phyloP scores from a whole-genome alignment of 1,140 invertebrate species.

The Homarus americanus region DNA sequence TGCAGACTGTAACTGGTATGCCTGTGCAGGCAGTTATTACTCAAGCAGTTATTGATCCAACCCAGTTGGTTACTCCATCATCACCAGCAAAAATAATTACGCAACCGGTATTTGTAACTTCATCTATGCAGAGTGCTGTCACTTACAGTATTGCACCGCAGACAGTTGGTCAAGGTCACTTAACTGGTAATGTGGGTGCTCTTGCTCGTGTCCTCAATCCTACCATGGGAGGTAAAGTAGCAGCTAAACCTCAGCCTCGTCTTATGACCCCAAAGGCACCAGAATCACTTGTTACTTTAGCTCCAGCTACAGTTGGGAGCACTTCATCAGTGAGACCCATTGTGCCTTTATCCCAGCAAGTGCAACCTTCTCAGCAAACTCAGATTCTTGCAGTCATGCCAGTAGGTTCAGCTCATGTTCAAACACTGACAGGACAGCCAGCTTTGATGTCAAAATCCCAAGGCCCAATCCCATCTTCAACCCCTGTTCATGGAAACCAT shows the following conservation, averaged over 20 bases:
- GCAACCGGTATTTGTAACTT: conserved; percentile 69
- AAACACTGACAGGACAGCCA: conserved; percentile 38
- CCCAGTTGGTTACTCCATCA: conserved; percentile 57
- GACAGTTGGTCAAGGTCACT: conserved; percentile 34
- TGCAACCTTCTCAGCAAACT: conserved; percentile 40
- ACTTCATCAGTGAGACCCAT: conserved; percentile 66
- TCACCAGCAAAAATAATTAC: conserved; percentile 68
- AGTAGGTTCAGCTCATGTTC: conserved; percentile 38
- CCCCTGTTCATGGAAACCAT: neutral
- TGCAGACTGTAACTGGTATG: conserved; percentile 54
- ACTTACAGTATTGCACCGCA: conserved; percentile 51
- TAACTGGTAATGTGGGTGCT: conserved; percentile 53
- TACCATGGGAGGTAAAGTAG: conserved; percentile 55
- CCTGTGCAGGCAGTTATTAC: conserved; percentile 66
- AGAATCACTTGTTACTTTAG: conserved; percentile 74
- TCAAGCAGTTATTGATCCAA: conserved; percentile 46
- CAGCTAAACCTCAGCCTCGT: conserved; percentile 56
- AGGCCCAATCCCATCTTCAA: neutral
- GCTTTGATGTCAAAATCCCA: conserved; percentile 32
- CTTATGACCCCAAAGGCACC: conserved; percentile 73
- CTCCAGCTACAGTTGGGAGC: conserved; percentile 71
- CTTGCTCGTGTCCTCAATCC: conserved; percentile 54
- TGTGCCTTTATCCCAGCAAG: conserved; percentile 50
- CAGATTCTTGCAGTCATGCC: conserved; percentile 69
- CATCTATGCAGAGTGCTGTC: conserved; percentile 54